Percentiles rank a stretch among this genome's conserved stretches.
phyloP scores from a whole-genome alignment of 2,797 vertebrate species.

The Sebastes nivosus region DNA sequence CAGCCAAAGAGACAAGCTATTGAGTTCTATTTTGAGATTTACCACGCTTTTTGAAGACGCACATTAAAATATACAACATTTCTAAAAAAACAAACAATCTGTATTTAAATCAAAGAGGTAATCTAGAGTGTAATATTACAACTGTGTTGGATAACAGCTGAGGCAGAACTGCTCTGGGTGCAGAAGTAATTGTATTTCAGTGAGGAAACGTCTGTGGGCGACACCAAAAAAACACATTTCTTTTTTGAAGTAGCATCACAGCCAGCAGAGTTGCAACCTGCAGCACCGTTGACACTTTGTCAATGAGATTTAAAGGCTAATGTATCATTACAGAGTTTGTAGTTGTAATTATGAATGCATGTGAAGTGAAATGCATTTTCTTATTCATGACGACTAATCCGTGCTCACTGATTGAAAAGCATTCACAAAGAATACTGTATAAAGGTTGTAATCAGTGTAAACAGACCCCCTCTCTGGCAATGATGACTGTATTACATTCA shows the following conservation, averaged over 20 bases:
- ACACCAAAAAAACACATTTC: background rate
- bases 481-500: conserved; percentile 40
- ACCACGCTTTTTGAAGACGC: conserved; percentile 11
- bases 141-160: background rate
- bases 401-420: background rate
- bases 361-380: background rate
- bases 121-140: background rate
- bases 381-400: background rate
- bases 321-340: background rate
- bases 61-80: conserved; percentile 13
- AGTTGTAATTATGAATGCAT: background rate
- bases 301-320: background rate
- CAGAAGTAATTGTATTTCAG: background rate
- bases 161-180: background rate
- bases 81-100: background rate
- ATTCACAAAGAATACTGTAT: conserved; percentile 10
- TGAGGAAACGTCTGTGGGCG: background rate
- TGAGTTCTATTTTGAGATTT: conserved; percentile 52
- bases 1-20: conserved; percentile 32
- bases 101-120: conserved; percentile 12
- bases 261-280: background rate
- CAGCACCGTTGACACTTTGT: background rate
- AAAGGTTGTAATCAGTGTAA: conserved; percentile 35
- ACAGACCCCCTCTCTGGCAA: conserved; percentile 7
- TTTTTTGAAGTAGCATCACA: background rate